phyloP scores from a whole-genome alignment of 2,888 invertebrate species.

The Slavum lentiscoides region DNA sequence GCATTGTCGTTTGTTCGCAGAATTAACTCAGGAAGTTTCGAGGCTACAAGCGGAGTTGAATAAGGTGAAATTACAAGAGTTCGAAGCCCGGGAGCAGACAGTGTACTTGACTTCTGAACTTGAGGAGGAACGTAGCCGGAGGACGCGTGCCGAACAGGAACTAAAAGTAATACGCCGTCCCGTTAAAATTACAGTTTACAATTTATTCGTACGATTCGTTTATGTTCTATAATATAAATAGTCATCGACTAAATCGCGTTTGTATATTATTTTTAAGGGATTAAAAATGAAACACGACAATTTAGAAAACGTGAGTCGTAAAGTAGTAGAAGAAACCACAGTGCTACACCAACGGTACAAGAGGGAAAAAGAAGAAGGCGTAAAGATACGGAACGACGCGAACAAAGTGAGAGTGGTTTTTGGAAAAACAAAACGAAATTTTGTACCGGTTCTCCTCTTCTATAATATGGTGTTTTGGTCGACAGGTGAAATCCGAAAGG shows the following conservation, averaged over 20 bases:
- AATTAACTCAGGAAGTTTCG: conserved; percentile 68
- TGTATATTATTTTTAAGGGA: conserved; percentile 55
- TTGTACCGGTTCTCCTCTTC: background rate
- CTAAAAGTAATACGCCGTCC: conserved; percentile 59
- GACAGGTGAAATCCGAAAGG: conserved; percentile 67
- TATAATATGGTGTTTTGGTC: background rate
- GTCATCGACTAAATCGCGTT: no score
- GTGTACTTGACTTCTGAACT: conserved; percentile 63
- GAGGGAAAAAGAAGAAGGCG: conserved; percentile 66
- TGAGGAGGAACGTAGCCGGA: conserved; percentile 62
- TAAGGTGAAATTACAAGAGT: conserved; percentile 69
- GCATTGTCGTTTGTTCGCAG: background rate
- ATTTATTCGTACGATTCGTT: no score
- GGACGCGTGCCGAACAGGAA: conserved; percentile 60
- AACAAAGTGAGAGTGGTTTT: conserved; percentile 58
- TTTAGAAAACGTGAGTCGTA: conserved; percentile 68
- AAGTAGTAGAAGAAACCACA: conserved; percentile 70
- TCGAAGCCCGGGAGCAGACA: conserved; percentile 71
- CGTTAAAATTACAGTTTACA: no score
- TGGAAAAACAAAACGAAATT: conserved; percentile 10
- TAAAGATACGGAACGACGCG: conserved; percentile 60
- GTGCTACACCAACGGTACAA: conserved; percentile 68
- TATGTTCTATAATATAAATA: no score
- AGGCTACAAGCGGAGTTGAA: conserved; percentile 70
- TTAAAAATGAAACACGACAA: conserved; percentile 64